Percentiles rank a stretch among this genome's conserved stretches.
Evolutionary conservation across 2,797 vertebrate species (phyloP).

Genomic region (Alcedo quadribrachys): DNA sequence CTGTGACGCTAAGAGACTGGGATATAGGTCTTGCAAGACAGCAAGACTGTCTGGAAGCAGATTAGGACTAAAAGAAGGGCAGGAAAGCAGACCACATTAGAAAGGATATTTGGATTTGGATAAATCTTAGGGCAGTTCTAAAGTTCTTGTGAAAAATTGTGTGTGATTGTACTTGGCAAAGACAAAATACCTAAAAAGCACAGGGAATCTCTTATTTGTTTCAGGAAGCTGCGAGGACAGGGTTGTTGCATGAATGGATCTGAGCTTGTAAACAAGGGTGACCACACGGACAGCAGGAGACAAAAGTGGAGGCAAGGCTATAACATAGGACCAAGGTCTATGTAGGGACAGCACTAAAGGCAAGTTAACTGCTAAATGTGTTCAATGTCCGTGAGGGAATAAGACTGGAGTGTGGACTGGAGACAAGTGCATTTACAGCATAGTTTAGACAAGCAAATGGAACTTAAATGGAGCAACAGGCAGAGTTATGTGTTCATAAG

Average conservation of each 20-base stretch:
- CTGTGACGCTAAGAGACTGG: neutral
- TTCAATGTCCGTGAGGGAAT: neutral
- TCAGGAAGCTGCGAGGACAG: neutral
- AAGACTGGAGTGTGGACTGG: neutral
- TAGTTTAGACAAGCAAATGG: neutral
- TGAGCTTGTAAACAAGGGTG: neutral
- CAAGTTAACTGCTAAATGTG: neutral
- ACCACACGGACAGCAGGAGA: neutral
- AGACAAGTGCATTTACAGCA: neutral
- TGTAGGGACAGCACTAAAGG: neutral
- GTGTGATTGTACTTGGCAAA: neutral
- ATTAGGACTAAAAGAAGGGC: neutral
- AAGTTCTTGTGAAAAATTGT: neutral
- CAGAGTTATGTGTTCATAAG: neutral
- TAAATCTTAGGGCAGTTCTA: neutral
- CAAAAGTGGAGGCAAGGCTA: neutral
- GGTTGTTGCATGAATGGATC: neutral
- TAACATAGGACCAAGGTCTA: neutral
- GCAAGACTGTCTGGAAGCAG: neutral
- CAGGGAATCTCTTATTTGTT: neutral
- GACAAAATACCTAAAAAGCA: neutral
- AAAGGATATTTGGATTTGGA: neutral
- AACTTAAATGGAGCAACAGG: neutral
- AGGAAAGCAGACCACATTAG: neutral
- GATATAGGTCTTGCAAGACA: neutral